These are phyloP conservation scores for Entosphenus tridentatus DNA, from an alignment of 2,113 vertebrate genomes.

Conservation along the genomic window DNA sequence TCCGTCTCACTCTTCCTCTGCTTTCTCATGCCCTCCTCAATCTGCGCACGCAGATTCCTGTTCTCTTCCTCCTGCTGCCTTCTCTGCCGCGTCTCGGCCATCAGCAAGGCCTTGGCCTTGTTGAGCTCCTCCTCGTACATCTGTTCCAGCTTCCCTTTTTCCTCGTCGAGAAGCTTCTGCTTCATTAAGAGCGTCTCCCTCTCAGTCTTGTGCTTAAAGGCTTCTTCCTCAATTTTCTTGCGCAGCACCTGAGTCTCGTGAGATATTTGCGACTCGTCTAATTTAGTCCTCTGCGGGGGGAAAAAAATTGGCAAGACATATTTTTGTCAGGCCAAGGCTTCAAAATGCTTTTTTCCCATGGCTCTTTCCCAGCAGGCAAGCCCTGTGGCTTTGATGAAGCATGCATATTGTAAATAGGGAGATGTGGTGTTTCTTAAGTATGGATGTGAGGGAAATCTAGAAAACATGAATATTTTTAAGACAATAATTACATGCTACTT, in stretches of 20 bases:
- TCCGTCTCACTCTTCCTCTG: background rate
- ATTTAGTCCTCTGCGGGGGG: background rate
- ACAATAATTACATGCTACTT: no score
- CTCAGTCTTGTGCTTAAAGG: background rate
- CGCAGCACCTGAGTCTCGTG: background rate
- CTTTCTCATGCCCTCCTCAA: background rate
- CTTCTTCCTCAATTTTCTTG: conserved; percentile 5
- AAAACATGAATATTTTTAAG: no score
- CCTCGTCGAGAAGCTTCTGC: conserved; percentile 3
- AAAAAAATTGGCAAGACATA: background rate
- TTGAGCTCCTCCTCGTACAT: background rate
- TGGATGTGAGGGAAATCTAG: no score
- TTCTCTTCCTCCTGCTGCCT: conserved; percentile 5
- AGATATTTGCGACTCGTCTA: conserved; percentile 2
- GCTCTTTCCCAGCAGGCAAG: no score
- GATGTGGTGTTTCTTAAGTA: no score
- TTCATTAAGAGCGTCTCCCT: background rate
- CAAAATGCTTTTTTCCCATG: no score
- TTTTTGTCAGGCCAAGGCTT: no score
- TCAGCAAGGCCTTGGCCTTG: background rate
- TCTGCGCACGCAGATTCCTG: background rate
- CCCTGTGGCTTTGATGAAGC: no score
- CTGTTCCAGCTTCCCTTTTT: conserved; percentile 2
- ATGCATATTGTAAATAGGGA: no score
- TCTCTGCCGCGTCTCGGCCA: background rate